phyloP scores from a whole-genome alignment of 2,797 vertebrate genomes.

The Lacerta viridis region DNA sequence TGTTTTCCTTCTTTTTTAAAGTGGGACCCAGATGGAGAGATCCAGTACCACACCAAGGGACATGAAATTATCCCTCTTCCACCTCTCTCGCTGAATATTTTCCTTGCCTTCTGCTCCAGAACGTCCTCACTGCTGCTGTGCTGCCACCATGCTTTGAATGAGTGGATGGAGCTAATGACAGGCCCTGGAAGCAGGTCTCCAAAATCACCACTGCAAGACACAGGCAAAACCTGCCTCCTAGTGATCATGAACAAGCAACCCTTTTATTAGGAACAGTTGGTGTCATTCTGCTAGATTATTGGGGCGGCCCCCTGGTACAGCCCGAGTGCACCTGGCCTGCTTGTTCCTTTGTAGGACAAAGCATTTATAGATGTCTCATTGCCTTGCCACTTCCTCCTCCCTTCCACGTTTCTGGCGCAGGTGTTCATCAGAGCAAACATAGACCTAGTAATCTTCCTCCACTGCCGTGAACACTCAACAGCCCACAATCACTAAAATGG shows the following conservation, averaged over 20 bases:
- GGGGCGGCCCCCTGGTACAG: neutral
- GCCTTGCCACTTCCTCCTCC: neutral
- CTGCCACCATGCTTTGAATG: neutral
- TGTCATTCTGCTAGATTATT: neutral
- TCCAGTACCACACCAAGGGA: too few species aligned
- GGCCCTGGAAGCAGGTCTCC: neutral
- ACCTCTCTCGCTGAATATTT: too few species aligned
- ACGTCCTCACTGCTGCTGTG: too few species aligned
- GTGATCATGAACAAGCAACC: neutral
- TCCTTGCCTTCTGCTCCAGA: too few species aligned
- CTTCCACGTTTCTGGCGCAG: neutral
- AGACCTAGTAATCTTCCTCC: conserved; percentile 1
- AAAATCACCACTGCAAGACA: neutral
- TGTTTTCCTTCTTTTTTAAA: too few species aligned
- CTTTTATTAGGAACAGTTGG: neutral
- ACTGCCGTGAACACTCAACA: neutral
- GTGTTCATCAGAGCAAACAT: neutral
- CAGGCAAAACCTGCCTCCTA: neutral
- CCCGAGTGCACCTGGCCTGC: conserved; percentile 4
- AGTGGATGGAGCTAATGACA: neutral
- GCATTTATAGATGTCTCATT: neutral
- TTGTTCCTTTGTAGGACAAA: neutral
- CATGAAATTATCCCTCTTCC: too few species aligned
- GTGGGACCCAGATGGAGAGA: too few species aligned
- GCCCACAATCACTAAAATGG: neutral